Evolutionary conservation across 2,797 vertebrate genomes (phyloP).

Genomic region (Anabacerthia variegaticeps): DNA sequence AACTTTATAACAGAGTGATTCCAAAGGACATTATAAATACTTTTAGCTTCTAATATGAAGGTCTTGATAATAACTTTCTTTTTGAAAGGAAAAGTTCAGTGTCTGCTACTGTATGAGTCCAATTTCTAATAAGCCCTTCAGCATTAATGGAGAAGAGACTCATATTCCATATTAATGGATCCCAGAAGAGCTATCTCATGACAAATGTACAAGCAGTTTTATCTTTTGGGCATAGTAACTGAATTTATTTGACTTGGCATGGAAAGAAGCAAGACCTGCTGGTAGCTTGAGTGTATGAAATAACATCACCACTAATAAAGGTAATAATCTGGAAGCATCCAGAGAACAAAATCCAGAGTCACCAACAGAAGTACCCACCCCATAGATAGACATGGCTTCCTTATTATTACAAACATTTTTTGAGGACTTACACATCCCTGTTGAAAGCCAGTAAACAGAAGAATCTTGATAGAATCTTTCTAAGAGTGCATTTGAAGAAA

Average conservation of each 20-base stretch:
- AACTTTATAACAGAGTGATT: background rate
- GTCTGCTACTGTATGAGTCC: background rate
- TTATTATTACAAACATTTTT: constrained; percentile 4
- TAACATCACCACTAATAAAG: background rate
- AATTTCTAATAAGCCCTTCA: background rate
- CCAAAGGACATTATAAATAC: background rate
- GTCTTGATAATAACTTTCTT: background rate
- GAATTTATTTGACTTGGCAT: background rate
- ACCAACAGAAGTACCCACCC: background rate
- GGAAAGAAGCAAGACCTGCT: background rate
- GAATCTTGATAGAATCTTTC: background rate
- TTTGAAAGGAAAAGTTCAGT: background rate
- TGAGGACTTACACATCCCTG: background rate
- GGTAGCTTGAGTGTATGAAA: background rate
- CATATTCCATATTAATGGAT: background rate
- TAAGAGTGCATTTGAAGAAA: constrained; percentile 1
- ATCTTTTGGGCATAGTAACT: background rate
- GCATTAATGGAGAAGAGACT: background rate
- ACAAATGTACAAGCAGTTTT: background rate
- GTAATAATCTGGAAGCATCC: background rate
- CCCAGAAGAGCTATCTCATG: background rate
- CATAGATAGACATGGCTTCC: background rate
- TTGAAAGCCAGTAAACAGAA: background rate
- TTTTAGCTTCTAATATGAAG: background rate
- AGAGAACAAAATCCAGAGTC: background rate